A percentile compares a stretch with the other conserved stretches of the same genome.
These are phyloP conservation scores for Smittia sp. DNA, from an alignment of 2,888 invertebrate species.

Conservation along the genomic window DNA sequence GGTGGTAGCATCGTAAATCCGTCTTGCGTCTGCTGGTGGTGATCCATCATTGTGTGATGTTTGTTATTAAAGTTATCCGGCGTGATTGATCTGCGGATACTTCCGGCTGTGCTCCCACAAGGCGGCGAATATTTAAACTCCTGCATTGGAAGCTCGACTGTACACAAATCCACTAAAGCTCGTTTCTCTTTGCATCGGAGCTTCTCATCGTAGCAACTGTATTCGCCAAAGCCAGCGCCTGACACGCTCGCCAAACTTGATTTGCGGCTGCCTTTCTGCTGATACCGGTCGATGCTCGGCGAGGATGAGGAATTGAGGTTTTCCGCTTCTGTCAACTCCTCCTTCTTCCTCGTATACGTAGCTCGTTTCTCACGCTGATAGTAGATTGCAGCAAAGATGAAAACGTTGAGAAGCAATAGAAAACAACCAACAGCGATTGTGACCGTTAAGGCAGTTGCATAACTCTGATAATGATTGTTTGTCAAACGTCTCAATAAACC, in stretches of 20 bases:
- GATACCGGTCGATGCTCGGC: conserved; percentile 47
- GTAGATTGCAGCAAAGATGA: conserved; percentile 86
- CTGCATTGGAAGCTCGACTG: conserved; percentile 63
- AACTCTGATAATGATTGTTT: conserved; percentile 79
- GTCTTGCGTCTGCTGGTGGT: conserved; percentile 43
- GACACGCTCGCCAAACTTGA: conserved; percentile 57
- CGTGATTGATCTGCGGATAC: conserved; percentile 48
- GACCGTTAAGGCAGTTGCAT: conserved; percentile 83
- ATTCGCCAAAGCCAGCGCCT: conserved; percentile 60
- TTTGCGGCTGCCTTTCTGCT: conserved; percentile 52
- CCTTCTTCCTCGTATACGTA: conserved; percentile 70
- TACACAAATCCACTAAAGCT: conserved; percentile 59
- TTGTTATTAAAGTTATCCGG: conserved; percentile 43
- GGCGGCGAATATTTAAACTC: conserved; percentile 62
- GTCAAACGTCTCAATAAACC: conserved; percentile 72
- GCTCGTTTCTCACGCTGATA: conserved; percentile 71
- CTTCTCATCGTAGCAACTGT: conserved; percentile 65
- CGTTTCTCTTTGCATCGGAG: conserved; percentile 57
- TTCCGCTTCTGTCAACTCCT: conserved; percentile 71
- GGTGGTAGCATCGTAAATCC: conserved; percentile 46
- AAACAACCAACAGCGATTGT: conserved; percentile 86
- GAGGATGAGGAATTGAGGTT: conserved; percentile 63
- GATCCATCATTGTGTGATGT: conserved; percentile 9
- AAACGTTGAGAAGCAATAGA: conserved; percentile 72
- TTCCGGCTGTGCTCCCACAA: conserved; percentile 47